Evolutionary conservation across 2,888 invertebrate species (phyloP).

Genomic region (Noctua janthe): DNA sequence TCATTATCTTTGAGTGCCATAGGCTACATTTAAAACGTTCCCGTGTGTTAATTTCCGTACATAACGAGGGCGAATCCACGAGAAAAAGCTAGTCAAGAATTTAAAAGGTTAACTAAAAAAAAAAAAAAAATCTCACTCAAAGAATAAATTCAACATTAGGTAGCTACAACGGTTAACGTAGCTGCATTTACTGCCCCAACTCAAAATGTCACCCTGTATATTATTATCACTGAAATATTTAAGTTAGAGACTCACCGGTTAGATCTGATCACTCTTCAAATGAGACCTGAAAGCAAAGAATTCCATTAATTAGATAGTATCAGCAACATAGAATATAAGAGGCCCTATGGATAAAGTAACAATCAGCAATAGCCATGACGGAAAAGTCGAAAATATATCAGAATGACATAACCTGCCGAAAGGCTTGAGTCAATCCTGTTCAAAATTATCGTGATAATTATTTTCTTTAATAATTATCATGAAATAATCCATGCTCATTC

Average conservation of each 20-base stretch:
- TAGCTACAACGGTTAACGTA: background rate
- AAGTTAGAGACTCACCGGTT: constrained; percentile 50
- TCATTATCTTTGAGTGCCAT: too few relatives aligned
- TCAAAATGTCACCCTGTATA: background rate
- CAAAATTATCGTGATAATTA: background rate
- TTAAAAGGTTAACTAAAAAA: background rate
- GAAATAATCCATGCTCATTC: background rate
- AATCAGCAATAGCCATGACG: background rate
- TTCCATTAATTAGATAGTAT: constrained; percentile 26
- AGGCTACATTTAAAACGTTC: too few relatives aligned
- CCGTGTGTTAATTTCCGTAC: too few relatives aligned
- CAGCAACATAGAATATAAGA: background rate
- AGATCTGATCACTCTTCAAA: constrained; percentile 45
- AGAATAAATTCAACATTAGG: background rate
- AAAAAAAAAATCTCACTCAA: background rate
- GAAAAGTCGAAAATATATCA: background rate
- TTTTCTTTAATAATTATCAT: background rate
- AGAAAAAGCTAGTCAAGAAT: too few relatives aligned
- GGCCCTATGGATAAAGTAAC: background rate
- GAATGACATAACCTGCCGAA: background rate
- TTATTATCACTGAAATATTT: background rate
- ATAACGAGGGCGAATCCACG: too few relatives aligned
- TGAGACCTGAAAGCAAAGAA: constrained; percentile 53
- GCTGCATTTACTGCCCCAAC: background rate
- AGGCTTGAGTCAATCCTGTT: background rate